Percentiles rank a stretch among this genome's conserved stretches.
Conservation (phyloP, 2,888 invertebrate genomes). For the Timema podura region DNA sequence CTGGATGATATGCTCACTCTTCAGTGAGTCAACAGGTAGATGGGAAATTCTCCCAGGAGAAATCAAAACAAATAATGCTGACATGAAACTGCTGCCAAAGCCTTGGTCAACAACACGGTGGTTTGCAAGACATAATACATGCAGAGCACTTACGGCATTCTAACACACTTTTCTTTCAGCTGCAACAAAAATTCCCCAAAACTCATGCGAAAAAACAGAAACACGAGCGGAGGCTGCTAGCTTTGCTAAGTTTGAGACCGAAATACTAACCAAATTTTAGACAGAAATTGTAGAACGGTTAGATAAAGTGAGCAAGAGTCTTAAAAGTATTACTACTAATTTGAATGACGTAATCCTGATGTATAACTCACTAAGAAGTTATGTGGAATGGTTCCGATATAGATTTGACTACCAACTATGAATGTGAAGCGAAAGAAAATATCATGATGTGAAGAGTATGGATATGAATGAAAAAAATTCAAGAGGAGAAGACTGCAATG, state of each 20-base stretch:
- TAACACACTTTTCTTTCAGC: background rate
- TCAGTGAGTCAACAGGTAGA: constrained; percentile 3
- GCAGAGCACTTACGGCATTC: background rate
- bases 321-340: constrained; percentile 1
- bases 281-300: background rate
- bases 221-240: background rate
- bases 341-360: background rate
- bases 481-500: constrained; percentile 2
- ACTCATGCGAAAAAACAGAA: background rate
- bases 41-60: background rate
- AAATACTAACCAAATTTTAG: background rate
- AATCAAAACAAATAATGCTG: constrained; percentile 3
- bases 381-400: background rate
- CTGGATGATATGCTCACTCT: background rate
- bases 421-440: constrained; percentile 3
- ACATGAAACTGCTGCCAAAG: background rate
- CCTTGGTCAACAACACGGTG: background rate
- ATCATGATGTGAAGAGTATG: background rate
- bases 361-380: constrained; percentile 1
- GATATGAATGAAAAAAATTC: background rate
- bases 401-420: background rate
- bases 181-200: background rate
- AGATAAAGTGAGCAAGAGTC: background rate
- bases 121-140: constrained; percentile 3
- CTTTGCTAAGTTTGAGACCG: constrained; percentile 1